phyloP scores from a whole-genome alignment of 2,113 vertebrate genomes.

The Bubo scandiacus region DNA sequence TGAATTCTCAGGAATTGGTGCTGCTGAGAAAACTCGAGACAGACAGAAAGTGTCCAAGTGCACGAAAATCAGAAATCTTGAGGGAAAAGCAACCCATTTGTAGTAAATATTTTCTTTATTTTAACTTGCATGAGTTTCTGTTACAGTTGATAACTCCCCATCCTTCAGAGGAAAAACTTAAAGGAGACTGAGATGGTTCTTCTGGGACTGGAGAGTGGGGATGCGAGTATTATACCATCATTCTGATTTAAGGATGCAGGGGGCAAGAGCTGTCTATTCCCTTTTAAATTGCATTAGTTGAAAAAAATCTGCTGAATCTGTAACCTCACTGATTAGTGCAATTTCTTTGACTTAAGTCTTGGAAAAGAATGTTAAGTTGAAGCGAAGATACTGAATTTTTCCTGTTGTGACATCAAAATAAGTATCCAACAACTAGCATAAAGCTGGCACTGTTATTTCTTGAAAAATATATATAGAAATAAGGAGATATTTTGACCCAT shows the following conservation, averaged over 20 bases:
- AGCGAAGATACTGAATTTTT: not conserved
- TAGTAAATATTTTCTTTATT: not conserved
- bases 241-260: not conserved
- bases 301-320: not conserved
- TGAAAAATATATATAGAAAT: not conserved
- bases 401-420: not conserved
- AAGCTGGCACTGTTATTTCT: not conserved
- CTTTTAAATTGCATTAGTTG: not conserved
- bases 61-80: not conserved
- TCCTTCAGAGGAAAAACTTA: not conserved
- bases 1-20: not conserved
- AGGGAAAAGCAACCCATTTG: not conserved
- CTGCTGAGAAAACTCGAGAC: not conserved
- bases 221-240: not conserved
- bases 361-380: not conserved
- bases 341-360: not conserved
- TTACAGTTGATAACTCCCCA: not conserved
- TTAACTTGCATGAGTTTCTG: not conserved
- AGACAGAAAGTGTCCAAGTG: accelerated
- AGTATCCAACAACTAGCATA: not conserved
- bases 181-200: not conserved
- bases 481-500: not conserved
- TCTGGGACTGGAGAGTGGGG: not conserved
- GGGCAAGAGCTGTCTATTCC: not conserved
- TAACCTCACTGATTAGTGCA: not conserved